Conservation (phyloP, 2,113 vertebrate species). For the Mugil cephalus region DNA sequence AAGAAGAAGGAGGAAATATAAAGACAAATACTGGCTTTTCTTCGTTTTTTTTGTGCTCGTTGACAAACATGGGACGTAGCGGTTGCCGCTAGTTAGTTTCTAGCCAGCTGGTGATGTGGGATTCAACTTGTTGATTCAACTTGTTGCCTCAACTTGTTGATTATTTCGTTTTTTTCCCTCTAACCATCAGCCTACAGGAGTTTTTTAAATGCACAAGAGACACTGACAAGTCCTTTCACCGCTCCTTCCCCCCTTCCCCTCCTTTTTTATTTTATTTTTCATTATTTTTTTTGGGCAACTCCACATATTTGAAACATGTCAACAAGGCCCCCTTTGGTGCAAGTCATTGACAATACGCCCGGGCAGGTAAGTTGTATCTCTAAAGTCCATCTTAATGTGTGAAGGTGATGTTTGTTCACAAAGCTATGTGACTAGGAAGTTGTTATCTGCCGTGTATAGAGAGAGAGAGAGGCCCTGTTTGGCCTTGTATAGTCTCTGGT, state of each 20-base stretch:
- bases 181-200: constrained; percentile 11
- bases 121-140: constrained; percentile 88
- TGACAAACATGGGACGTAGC: constrained; percentile 77
- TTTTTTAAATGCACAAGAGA: constrained; percentile 78
- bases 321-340: constrained; percentile 82
- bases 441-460: background rate
- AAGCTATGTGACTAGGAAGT: too few species aligned
- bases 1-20: too few species aligned
- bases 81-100: constrained; percentile 72
- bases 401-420: background rate
- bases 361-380: constrained; percentile 81
- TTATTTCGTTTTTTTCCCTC: constrained; percentile 69
- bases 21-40: constrained; percentile 6
- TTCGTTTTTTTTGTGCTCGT: constrained; percentile 43
- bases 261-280: too few species aligned
- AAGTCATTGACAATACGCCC: constrained; percentile 84
- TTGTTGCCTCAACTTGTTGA: constrained; percentile 90
- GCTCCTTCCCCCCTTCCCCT: constrained; percentile 17
- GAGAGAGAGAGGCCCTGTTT: constrained; percentile 22
- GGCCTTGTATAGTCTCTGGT: constrained; percentile 18
- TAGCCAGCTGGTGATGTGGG: constrained; percentile 78
- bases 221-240: constrained; percentile 60
- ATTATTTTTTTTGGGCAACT: constrained; percentile 61
- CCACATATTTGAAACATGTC: constrained; percentile 79
- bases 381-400: background rate